Evolutionary conservation across 2,888 invertebrate genomes (phyloP).

Genomic region (Smittia aterrima): DNA sequence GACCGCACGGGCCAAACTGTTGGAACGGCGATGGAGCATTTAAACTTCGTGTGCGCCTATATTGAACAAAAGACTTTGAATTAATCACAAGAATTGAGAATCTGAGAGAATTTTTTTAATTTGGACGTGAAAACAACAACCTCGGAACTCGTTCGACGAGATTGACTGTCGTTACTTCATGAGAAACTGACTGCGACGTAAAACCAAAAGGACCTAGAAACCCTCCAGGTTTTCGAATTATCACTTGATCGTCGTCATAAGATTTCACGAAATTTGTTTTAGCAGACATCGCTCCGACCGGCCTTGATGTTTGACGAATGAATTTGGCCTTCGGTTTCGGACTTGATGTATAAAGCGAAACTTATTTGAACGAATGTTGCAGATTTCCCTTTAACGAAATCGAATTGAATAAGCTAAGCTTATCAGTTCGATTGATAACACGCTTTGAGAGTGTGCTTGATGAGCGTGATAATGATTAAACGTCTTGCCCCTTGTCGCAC

Average conservation of each 20-base stretch:
- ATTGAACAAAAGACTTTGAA: slow-evolving; percentile 50
- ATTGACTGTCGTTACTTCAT: not conserved
- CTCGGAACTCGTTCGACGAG: slow-evolving; percentile 27
- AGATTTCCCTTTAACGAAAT: not conserved
- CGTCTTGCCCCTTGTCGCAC: too few relatives aligned
- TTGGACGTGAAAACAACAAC: slow-evolving; percentile 35
- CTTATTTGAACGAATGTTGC: too few relatives aligned
- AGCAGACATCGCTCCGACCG: too few relatives aligned
- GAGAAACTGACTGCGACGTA: not conserved
- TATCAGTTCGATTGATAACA: not conserved
- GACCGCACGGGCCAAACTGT: slow-evolving; percentile 97
- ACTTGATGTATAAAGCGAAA: too few relatives aligned
- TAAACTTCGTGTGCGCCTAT: slow-evolving; percentile 88
- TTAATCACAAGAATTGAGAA: not conserved
- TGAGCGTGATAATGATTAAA: not conserved
- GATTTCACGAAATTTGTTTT: too few relatives aligned
- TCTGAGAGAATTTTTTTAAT: not conserved
- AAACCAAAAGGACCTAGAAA: not conserved
- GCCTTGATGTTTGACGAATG: too few relatives aligned
- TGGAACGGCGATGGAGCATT: slow-evolving; percentile 96
- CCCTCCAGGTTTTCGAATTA: not conserved
- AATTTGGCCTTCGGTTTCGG: too few relatives aligned
- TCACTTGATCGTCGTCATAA: not conserved
- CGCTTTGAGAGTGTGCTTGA: not conserved
- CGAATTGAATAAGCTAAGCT: not conserved